Evolutionary conservation across 2,888 invertebrate species (phyloP).

Genomic region (Siphonodentalium dalli): DNA sequence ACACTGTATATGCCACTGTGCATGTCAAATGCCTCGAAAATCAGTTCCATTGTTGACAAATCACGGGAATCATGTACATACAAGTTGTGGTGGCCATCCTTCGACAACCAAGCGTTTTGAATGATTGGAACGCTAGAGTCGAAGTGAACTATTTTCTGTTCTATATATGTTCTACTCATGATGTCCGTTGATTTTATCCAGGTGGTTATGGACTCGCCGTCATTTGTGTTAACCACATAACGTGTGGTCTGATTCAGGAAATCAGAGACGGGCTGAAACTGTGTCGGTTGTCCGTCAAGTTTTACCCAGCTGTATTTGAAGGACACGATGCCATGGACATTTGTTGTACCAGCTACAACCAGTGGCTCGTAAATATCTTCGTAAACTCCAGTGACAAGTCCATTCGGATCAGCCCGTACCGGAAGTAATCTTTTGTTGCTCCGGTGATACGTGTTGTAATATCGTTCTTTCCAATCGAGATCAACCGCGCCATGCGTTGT

Average conservation of each 20-base stretch:
- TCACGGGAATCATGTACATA: constrained; percentile 34
- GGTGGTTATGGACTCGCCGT: constrained; percentile 32
- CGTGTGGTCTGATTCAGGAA: constrained; percentile 27
- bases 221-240: constrained; percentile 11
- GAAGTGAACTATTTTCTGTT: constrained; percentile 27
- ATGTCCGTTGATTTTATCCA: constrained; percentile 30
- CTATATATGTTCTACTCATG: constrained; percentile 22
- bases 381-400: constrained; percentile 27
- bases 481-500: constrained; percentile 23
- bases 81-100: constrained; percentile 28
- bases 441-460: constrained; percentile 20
- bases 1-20: constrained; percentile 37
- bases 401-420: constrained; percentile 23
- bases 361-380: constrained; percentile 29
- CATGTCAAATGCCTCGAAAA: constrained; percentile 32
- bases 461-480: constrained; percentile 29
- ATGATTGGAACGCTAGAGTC: constrained; percentile 33
- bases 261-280: constrained; percentile 16
- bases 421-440: constrained; percentile 14
- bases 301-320: constrained; percentile 21
- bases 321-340: constrained; percentile 28
- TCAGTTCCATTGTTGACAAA: constrained; percentile 30
- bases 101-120: constrained; percentile 28
- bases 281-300: constrained; percentile 3
- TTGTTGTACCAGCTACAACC: constrained; percentile 32